phyloP scores from a whole-genome alignment of 2,113 vertebrate genomes.

The Sapayoa aenigma region DNA sequence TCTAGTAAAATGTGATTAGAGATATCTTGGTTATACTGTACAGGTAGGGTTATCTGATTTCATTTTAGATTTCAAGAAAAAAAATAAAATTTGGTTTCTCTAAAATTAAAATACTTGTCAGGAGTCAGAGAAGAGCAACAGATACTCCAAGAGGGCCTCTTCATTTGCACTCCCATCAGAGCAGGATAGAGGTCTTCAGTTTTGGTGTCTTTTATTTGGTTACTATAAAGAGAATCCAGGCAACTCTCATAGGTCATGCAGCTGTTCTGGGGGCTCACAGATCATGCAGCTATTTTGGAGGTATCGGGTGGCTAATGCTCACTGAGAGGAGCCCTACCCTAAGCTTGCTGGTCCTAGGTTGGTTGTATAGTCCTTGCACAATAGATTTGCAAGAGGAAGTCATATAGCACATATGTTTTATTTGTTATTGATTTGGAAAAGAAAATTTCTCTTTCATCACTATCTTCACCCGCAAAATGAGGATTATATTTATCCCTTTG shows the following conservation, averaged over 20 bases:
- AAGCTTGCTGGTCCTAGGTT: background rate
- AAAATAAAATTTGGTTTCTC: background rate
- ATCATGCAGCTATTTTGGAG: background rate
- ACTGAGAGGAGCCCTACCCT: background rate
- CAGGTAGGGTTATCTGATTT: background rate
- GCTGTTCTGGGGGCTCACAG: background rate
- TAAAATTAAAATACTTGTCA: background rate
- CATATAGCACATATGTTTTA: background rate
- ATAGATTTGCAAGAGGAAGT: background rate
- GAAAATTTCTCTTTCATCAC: background rate
- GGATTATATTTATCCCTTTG: slow-evolving; percentile 16
- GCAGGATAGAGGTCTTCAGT: background rate
- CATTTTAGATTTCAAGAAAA: background rate
- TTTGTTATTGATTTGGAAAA: slow-evolving; percentile 1
- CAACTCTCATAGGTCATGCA: accelerated
- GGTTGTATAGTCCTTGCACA: background rate
- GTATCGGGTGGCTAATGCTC: background rate
- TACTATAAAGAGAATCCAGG: background rate
- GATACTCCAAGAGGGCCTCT: background rate
- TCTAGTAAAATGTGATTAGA: background rate
- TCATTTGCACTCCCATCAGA: background rate
- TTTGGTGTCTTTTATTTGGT: background rate
- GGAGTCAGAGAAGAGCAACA: background rate
- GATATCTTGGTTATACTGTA: background rate
- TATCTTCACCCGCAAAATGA: slow-evolving; percentile 20